Conservation (phyloP, 2,797 vertebrate genomes). For the Tenualosa ilisha region DNA sequence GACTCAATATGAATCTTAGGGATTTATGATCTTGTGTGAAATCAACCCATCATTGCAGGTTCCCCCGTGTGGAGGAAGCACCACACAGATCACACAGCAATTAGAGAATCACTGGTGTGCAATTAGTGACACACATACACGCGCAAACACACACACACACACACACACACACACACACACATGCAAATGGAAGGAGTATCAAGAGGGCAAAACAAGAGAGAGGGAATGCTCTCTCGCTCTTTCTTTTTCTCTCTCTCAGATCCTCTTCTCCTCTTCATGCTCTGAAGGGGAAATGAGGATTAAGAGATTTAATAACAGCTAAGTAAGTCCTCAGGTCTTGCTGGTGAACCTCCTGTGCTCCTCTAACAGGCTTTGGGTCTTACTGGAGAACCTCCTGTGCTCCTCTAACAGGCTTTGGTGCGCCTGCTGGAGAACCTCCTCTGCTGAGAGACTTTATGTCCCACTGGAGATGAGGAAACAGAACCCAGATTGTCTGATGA, state of each 20-base stretch:
- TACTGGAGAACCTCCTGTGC: neutral
- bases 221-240: neutral
- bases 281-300: neutral
- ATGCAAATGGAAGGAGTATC: neutral
- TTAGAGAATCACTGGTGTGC: neutral
- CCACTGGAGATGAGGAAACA: too few relatives aligned
- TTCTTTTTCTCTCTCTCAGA: neutral
- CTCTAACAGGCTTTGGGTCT: neutral
- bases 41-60: conserved; percentile 68
- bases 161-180: neutral
- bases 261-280: neutral
- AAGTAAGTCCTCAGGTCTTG: neutral
- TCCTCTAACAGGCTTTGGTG: too few relatives aligned
- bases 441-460: too few relatives aligned
- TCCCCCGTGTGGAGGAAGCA: conserved; percentile 51
- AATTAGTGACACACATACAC: neutral
- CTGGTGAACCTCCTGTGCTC: neutral
- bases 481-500: too few relatives aligned
- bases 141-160: neutral
- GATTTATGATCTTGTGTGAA: conserved; percentile 47
- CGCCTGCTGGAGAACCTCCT: too few relatives aligned
- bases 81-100: neutral
- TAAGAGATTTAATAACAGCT: conserved; percentile 8
- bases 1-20: neutral
- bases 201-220: neutral